phyloP scores from a whole-genome alignment of 2,888 invertebrate species.

The Drosophila birchii region DNA sequence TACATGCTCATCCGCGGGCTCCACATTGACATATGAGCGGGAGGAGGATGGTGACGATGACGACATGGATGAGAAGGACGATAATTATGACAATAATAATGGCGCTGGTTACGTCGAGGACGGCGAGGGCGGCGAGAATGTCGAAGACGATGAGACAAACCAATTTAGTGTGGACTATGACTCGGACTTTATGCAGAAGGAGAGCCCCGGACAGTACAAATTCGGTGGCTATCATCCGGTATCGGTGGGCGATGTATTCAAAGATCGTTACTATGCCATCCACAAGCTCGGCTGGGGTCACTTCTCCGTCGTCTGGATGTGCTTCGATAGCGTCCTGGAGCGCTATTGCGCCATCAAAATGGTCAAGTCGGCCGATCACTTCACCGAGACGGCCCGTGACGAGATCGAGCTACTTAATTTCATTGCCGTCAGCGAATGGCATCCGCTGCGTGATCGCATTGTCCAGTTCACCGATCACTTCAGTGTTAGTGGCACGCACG shows the following conservation, averaged over 20 bases:
- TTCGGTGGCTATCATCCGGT: constrained; percentile 99
- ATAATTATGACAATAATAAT: not conserved
- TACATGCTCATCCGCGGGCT: not conserved
- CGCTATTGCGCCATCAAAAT: constrained; percentile 99
- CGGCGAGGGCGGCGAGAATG: not conserved
- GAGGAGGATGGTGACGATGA: not conserved
- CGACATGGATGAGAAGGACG: not conserved
- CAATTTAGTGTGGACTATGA: not conserved
- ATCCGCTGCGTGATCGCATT: constrained; percentile 97
- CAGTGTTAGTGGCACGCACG: constrained; percentile 98
- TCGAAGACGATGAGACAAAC: not conserved
- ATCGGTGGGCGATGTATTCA: constrained; percentile 96
- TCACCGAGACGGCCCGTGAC: constrained; percentile 99
- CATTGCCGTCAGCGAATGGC: constrained; percentile 95
- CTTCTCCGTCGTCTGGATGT: constrained; percentile 99
- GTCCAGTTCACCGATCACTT: constrained; percentile 99
- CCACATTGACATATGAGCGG: not conserved
- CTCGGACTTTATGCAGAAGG: constrained; percentile 90
- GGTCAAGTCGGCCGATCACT: constrained; percentile 98
- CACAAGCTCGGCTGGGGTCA: constrained; percentile 96
- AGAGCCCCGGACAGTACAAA: constrained; percentile 90
- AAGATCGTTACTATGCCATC: constrained; percentile 84
- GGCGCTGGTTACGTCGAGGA: not conserved
- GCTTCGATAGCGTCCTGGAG: constrained; percentile 97
- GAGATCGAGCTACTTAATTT: constrained; percentile 98